Percentiles rank a stretch among this genome's conserved stretches.
These are phyloP conservation scores for Coecobrya sp. DNA, from an alignment of 2,888 invertebrate species.

Conservation along the genomic window DNA sequence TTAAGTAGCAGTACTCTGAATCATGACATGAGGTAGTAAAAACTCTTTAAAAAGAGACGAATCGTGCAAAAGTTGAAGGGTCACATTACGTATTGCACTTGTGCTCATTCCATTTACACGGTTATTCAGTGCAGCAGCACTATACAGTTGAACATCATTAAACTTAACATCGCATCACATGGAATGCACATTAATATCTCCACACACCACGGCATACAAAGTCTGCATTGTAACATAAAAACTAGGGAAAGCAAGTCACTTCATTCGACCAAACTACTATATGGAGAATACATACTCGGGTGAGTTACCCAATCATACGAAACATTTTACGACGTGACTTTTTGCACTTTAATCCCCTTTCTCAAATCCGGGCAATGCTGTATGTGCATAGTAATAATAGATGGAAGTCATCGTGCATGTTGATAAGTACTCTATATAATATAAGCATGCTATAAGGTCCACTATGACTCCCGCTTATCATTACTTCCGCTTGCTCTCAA, in stretches of 20 bases:
- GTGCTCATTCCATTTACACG: conserved; percentile 30
- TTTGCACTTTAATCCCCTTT: conserved; percentile 58
- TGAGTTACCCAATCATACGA: conserved; percentile 52
- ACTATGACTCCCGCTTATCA: background rate
- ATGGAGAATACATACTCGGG: background rate
- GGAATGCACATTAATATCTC: conserved; percentile 40
- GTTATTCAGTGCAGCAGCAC: background rate
- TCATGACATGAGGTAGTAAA: conserved; percentile 56
- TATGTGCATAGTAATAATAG: background rate
- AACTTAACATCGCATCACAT: conserved; percentile 20
- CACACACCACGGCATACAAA: background rate
- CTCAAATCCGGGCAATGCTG: background rate
- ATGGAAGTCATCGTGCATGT: background rate
- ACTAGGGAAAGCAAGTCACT: background rate
- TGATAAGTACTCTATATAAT: background rate
- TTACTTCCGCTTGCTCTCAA: conserved; percentile 39
- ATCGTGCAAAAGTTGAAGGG: conserved; percentile 71
- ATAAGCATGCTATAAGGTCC: background rate
- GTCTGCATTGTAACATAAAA: background rate
- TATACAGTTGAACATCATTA: conserved; percentile 27
- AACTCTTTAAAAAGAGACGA: conserved; percentile 65
- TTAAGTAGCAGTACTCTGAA: conserved; percentile 61
- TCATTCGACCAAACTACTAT: background rate
- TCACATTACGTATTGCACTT: conserved; percentile 62
- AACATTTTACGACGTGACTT: conserved; percentile 70